Evolutionary conservation across 2,113 vertebrate species (phyloP), one percentile per base, ranked within the genome.

Genomic region (Geococcyx californianus): DNA sequence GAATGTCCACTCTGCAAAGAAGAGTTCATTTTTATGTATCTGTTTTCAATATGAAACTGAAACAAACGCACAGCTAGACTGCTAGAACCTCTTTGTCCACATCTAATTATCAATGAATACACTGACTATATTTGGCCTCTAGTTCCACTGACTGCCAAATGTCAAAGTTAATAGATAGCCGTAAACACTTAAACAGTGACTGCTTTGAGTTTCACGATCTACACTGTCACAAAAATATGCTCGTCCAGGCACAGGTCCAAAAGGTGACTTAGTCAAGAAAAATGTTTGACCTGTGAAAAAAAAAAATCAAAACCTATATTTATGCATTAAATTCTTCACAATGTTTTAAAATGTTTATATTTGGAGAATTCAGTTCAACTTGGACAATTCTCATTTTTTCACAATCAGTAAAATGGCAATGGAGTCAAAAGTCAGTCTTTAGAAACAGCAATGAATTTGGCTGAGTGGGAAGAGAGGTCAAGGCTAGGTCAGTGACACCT

Each of bases 401-500:
- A 86, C 55, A 66, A 94, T 36, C 45, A 91, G 58, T 36, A 64
- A 90, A 90, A 88, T 38, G 49, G 34, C 73, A n/a, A 12, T 14
- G 36, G 54, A 84, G 79, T 73, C 55, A 90, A 64, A 95, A 92
- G 85, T 20, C 74, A 79, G 54, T 63, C 75, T 81, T 85, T 51
- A 85, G 63, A 96, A 93, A 80, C 25, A 88, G 75, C 19, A 1
- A 47, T 40, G 26, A 87, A 76, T 86, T 88, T 80, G 79, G 55
- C 63, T n/a, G 42, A 80, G 83, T 16, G 47, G 28, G 55, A 91
- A 83, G 54, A 80, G 70, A 85, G 55, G 92, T 73, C 23, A 60
- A 42, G 72, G 72, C 59, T 33, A 47, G 82, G 90, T 76, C 85
- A 94, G 58, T 76, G 85, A 90, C 88, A 93, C 90, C 90, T 88